phyloP scores from a whole-genome alignment of 2,888 invertebrate genomes.

The Aleiodes alternator region DNA sequence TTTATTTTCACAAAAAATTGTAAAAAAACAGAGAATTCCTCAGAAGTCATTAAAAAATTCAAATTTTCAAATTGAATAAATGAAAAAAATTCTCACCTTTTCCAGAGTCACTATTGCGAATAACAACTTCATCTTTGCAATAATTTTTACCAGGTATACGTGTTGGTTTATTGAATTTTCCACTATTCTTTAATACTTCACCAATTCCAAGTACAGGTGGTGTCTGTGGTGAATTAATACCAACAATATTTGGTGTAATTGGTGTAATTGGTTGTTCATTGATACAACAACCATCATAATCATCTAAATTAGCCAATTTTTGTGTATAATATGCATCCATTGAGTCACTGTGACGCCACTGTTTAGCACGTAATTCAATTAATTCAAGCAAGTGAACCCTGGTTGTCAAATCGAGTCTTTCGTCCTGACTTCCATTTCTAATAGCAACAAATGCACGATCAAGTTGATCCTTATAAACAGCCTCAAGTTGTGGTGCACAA shows the following conservation, averaged over 20 bases:
- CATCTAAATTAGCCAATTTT: constrained; percentile 74
- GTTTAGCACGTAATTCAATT: constrained; percentile 93
- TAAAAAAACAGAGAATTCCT: too few relatives aligned
- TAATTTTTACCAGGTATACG: constrained; percentile 95
- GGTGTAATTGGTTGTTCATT: constrained; percentile 68
- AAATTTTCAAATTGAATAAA: not conserved
- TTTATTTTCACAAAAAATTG: too few relatives aligned
- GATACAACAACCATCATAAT: constrained; percentile 56
- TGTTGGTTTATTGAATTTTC: constrained; percentile 91
- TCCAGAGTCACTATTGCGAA: constrained; percentile 95
- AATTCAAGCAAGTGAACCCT: constrained; percentile 93
- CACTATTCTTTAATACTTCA: constrained; percentile 90
- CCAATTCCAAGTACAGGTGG: constrained; percentile 85
- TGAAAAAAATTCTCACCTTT: constrained; percentile 82
- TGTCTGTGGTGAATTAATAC: constrained; percentile 76
- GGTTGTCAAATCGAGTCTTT: constrained; percentile 89
- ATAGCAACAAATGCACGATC: constrained; percentile 90
- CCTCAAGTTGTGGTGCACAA: constrained; percentile 85
- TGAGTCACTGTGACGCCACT: constrained; percentile 91
- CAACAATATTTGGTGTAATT: constrained; percentile 63
- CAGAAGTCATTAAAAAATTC: too few relatives aligned
- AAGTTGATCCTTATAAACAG: constrained; percentile 89
- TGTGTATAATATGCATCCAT: constrained; percentile 87
- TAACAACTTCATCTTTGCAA: constrained; percentile 96
- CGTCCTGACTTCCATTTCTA: constrained; percentile 92